Percentiles rank a stretch among this genome's conserved stretches.
Conservation (phyloP, 1,140 invertebrate genomes). For the Pararge aegeria region DNA sequence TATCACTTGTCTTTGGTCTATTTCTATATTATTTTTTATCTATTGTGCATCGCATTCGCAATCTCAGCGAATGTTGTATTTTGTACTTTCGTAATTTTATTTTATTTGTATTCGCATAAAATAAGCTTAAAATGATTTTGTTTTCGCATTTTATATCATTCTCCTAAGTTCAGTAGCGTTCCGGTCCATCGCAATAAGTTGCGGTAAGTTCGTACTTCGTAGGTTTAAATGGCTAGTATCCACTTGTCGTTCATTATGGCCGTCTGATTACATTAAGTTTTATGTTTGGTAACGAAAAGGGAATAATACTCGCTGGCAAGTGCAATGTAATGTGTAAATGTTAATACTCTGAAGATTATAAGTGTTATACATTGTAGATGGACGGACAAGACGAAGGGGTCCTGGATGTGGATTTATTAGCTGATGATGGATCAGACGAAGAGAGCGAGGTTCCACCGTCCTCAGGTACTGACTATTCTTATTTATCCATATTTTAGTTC, state of each 20-base stretch:
- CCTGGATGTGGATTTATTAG: constrained; percentile 72
- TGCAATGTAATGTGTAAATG: constrained; percentile 16
- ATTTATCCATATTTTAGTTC: not conserved
- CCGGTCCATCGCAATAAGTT: constrained; percentile 64
- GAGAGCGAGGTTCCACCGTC: constrained; percentile 74
- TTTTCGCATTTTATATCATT: constrained; percentile 35
- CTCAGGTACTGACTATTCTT: constrained; percentile 51
- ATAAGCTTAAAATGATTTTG: constrained; percentile 36
- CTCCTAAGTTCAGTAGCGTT: constrained; percentile 49
- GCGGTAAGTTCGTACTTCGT: constrained; percentile 68
- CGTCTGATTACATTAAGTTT: constrained; percentile 62
- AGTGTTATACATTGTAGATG: constrained; percentile 55
- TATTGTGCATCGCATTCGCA: constrained; percentile 40
- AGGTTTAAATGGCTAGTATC: constrained; percentile 36
- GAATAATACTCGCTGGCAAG: not conserved
- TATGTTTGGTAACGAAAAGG: constrained; percentile 30
- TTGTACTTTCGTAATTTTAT: constrained; percentile 37
- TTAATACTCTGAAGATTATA: constrained; percentile 21
- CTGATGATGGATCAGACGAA: constrained; percentile 75
- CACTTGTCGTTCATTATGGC: constrained; percentile 76
- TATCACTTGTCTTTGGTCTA: not conserved
- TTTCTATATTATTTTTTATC: constrained; percentile 20
- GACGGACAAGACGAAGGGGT: constrained; percentile 71
- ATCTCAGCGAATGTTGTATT: constrained; percentile 44
- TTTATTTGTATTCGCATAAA: constrained; percentile 27